These are phyloP conservation scores for Esox lucius DNA, from an alignment of 2,797 vertebrate species.

Conservation along the genomic window DNA sequence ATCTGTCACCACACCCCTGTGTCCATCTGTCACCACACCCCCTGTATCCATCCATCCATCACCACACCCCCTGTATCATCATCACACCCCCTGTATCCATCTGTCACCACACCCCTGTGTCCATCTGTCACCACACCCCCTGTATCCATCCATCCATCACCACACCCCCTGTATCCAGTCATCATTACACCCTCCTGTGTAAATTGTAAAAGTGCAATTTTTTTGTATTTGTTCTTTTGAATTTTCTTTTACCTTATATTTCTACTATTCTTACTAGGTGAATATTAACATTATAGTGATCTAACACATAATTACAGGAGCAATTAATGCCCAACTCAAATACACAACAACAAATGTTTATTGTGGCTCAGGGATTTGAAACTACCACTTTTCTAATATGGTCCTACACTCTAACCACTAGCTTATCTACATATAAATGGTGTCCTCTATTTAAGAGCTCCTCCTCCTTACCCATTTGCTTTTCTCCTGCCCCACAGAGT, in stretches of 20 bases:
- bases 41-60: not conserved
- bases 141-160: not conserved
- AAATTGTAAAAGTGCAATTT: not conserved
- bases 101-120: not conserved
- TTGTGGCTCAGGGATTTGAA: no score
- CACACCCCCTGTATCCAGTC: not conserved
- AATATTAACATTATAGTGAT: not conserved
- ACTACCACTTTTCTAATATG: no score
- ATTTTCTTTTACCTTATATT: no score
- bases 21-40: not conserved
- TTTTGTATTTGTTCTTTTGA: no score
- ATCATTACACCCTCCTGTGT: not conserved
- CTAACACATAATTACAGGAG: no score
- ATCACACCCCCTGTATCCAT: not conserved
- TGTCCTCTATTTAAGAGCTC: not conserved
- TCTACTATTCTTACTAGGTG: no score
- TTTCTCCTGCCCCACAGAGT: slow-evolving; percentile 71
- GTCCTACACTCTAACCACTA: not conserved
- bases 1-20: not conserved
- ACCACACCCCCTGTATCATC: not conserved
- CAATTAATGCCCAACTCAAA: no score
- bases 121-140: not conserved
- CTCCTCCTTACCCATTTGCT: not conserved
- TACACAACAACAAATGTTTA: no score
- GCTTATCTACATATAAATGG: not conserved